phyloP scores from a whole-genome alignment of 2,797 vertebrate species.

The Harpagifer antarcticus region DNA sequence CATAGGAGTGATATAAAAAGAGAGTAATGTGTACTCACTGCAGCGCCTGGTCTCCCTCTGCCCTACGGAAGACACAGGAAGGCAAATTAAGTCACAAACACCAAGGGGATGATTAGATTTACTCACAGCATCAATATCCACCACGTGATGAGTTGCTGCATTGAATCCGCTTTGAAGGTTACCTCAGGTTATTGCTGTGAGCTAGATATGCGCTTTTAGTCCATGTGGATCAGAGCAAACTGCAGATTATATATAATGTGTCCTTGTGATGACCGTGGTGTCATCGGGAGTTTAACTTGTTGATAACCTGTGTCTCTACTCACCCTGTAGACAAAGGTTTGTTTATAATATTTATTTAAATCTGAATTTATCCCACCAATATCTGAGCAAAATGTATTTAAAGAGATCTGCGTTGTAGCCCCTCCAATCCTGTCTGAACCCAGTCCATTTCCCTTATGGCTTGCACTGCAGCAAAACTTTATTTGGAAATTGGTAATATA shows the following conservation, averaged over 20 bases:
- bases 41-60: slow-evolving; percentile 94
- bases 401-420: too few relatives aligned
- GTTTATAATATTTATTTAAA: too few relatives aligned
- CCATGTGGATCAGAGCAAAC: not conserved
- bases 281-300: not conserved
- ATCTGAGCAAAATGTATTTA: too few relatives aligned
- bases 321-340: too few relatives aligned
- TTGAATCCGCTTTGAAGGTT: slow-evolving; percentile 19
- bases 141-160: slow-evolving; percentile 1
- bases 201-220: slow-evolving; percentile 1
- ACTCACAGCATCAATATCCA: slow-evolving; percentile 36
- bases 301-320: too few relatives aligned
- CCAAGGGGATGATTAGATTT: slow-evolving; percentile 34
- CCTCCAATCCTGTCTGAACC: too few relatives aligned
- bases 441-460: too few relatives aligned
- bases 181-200: slow-evolving; percentile 16
- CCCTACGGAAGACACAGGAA: slow-evolving; percentile 88
- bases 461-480: too few relatives aligned
- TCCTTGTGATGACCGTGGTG: not conserved
- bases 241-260: not conserved
- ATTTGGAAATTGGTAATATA: too few relatives aligned
- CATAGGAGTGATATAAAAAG: slow-evolving; percentile 4
- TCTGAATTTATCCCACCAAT: too few relatives aligned
- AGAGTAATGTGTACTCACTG: slow-evolving; percentile 87
- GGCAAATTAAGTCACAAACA: slow-evolving; percentile 76